Base-by-base conservation (phyloP, 2,797 vertebrate species). In the Argyrosomus regius region DNA sequence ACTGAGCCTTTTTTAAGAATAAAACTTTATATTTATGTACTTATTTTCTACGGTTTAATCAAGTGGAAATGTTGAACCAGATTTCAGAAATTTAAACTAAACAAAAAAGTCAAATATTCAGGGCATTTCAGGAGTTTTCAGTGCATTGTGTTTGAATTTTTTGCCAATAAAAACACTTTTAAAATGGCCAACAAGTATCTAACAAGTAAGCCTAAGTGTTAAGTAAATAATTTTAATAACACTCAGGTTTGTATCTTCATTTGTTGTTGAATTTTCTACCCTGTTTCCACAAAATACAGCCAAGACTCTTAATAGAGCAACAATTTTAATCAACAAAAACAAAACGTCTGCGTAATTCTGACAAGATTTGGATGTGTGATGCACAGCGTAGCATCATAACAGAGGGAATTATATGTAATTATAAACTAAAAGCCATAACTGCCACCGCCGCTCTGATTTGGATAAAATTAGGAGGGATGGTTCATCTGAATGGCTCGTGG, bases 391-490 rank as follows among this genome's bases (percentile, higher is more conserved):
- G 6, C 26, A 48, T 31, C 26, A 13, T 56, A 28, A 62, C 43
- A 12, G 18, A 56, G 12, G 14, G 3, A 72, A 31, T 79, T 69
- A 76, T 18, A 41, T 62, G 18, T 35, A 54, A 75, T 71, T 66
- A 65, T 26, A 5, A 31, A 35, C 50, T 14, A 3, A n/a, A 58
- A 28, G 45, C 66, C 53, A 39, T 66, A 58, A 66, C 61, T 39
- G 28, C 60, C 20, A 64, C 26, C 24, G 28, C 6, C 0, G n/a
- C 28, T 77, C 20, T 52, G 71, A 75, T 63, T 77, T 39, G 39
- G 26, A 64, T 75, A 0, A 74, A 58, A 63, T 59, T 7, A 64
- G 17, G 16, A 66, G 7, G 53, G 20, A 78, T 50, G 39, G 18
- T 58, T 73, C 6, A 28, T 76, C 11, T 74, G 49, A 73, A 59